Evolutionary conservation across 1,140 invertebrate genomes (phyloP), one percentile per base, ranked within the genome.

Genomic region (Polypedilum vanderplanki): DNA sequence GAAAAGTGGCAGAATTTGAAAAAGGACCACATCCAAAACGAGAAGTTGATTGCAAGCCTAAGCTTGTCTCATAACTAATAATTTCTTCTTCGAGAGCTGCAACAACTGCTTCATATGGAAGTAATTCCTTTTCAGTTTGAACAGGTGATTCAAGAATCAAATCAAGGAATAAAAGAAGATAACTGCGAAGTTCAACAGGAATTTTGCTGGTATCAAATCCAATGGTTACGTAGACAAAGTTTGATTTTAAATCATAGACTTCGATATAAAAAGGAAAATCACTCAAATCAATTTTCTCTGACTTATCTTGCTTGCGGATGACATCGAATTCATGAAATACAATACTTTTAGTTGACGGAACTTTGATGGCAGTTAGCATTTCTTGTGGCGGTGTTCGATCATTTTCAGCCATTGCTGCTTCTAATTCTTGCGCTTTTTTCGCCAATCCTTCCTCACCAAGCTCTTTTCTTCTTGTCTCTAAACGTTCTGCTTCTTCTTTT

Each of bases 141-240:
- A 91, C 82, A 9, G 90, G 87, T 64, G 86, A 87, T 81, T 91
- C 93, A 73, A 88, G 86, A 24, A 95, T 79, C 1, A 87, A 85
- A 81, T 93, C 90, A 74, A 91, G 80, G 75, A 90, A 87, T 9
- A 95, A 81, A 0, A 90, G 89, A 40, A 95, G 83, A 83, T 92
- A 95, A 73, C 87, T 85, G 76, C 90, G 87, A 20, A 87, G 83
- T 4, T 87, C 81, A 75, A 83, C 79, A 1, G 87, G 83, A 17
- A 95, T 77, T n/a, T 81, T 76, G 8, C 84, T 86, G 4, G 91
- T 93, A 83, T 96, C 90, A 82, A 96, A 85, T 15, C 94, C 80
- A 17, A 89, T 80, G 77, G 85, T 87, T 81, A 95, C 93, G 84
- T 94, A 91, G 77, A 95, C 87, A 85, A 96, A 95, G 80, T 93